Evolutionary conservation across 2,888 invertebrate genomes (phyloP), one percentile per base, ranked within the genome.

Genomic region (Xanthia icteritia): DNA sequence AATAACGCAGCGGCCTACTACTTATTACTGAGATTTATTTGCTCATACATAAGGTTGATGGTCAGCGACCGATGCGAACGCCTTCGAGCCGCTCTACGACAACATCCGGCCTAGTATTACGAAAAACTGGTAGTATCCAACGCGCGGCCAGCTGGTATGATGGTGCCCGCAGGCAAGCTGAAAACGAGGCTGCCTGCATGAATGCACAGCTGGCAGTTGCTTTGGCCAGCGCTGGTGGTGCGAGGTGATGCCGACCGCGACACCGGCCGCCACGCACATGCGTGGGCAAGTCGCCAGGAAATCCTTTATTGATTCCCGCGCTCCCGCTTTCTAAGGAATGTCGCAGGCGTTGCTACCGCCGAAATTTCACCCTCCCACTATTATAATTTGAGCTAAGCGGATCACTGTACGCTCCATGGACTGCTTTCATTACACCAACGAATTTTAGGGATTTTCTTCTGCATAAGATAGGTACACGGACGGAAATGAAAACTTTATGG

Each of bases 221-320:
- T 54, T 60, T 69, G 65, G 72, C 67, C 60, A 72, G 76, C 73
- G 88, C 84, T 88, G 85, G 82, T 79, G 76, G 77, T 64, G 72
- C 73, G 81, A 87, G 88, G 81, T 84, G 78, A 76, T 85, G 88
- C 85, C 87, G 80, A 86, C 78, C 67, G 88, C 88, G 90, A 80
- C 85, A 89, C 85, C 89, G 90, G 90, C 89, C 93, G 94, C 93
- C 93, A 96, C 96, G 96, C 96, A 96, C 96, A 96, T 96, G 96
- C 96, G 96, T 96, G 95, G 96, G 96, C 96, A 95, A 92, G 94
- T 90, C 96, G 95, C 96, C 96, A 96, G 96, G 94, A 96, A 96
- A 96, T 96, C 96, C 96, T 96, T 96, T 96, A 96, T 96, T 95
- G 96, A 96, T 96, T 96, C 96, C 96, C 96, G 95, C 96, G 95